phyloP scores from a whole-genome alignment of 2,797 vertebrate species.

The Arctocebus calabarensis region DNA sequence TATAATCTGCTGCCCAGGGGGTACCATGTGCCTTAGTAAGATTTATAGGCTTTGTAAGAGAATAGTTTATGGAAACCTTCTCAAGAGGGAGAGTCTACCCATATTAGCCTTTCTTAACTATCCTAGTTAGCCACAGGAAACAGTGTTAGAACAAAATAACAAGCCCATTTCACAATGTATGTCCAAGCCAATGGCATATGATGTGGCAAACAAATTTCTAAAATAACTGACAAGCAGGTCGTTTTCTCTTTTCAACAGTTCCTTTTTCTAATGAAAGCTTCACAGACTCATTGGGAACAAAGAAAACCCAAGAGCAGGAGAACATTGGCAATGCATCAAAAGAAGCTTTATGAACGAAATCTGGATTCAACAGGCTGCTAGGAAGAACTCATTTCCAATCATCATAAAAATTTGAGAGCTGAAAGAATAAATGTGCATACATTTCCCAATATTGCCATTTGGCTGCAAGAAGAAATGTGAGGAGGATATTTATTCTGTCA shows the following conservation, averaged over 20 bases:
- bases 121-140: slow-evolving; percentile 51
- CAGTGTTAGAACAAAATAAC: slow-evolving; percentile 16
- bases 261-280: slow-evolving; percentile 42
- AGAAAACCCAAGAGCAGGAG: slow-evolving; percentile 13
- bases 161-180: slow-evolving; percentile 60
- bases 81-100: neutral
- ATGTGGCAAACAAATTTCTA: slow-evolving; percentile 27
- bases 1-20: neutral
- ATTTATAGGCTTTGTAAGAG: neutral
- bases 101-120: slow-evolving; percentile 55
- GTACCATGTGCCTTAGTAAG: neutral
- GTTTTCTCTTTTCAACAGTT: slow-evolving; percentile 37
- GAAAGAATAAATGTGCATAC: slow-evolving; percentile 6
- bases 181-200: slow-evolving; percentile 30
- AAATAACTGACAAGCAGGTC: slow-evolving; percentile 68
- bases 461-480: slow-evolving; percentile 14
- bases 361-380: slow-evolving; percentile 43
- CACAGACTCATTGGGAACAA: slow-evolving; percentile 31
- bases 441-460: slow-evolving; percentile 2
- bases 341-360: slow-evolving; percentile 12
- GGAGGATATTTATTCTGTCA: neutral
- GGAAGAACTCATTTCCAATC: slow-evolving; percentile 24
- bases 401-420: slow-evolving; percentile 22
- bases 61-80: neutral
- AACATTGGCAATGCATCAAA: neutral